These are phyloP conservation scores for Carcinoscorpius rotundicauda DNA, from an alignment of 1,140 invertebrate species.

Conservation along the genomic window DNA sequence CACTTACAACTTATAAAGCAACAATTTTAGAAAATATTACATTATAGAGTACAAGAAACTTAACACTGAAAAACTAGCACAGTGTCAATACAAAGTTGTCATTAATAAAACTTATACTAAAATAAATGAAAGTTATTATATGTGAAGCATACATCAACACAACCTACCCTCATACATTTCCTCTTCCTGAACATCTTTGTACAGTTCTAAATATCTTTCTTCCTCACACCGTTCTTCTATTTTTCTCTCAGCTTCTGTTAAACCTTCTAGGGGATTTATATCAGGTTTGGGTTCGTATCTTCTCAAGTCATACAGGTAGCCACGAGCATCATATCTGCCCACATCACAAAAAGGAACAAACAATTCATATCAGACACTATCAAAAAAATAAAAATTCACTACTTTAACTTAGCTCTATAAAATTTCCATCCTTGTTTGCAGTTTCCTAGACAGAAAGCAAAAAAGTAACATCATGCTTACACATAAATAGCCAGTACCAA, in stretches of 20 bases:
- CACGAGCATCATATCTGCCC: conserved; percentile 84
- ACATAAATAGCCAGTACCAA: no score
- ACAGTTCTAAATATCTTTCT: conserved; percentile 74
- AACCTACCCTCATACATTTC: conserved; percentile 55
- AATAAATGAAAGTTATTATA: conserved; percentile 2
- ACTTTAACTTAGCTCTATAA: no score
- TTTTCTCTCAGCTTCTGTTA: conserved; percentile 63
- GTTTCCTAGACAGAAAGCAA: no score
- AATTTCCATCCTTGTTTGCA: no score
- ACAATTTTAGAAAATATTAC: no score
- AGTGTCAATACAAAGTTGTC: background rate
- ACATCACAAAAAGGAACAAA: background rate
- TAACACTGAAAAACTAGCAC: background rate
- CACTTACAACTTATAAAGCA: no score
- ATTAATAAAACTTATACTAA: conserved; percentile 34
- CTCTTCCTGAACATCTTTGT: conserved; percentile 73
- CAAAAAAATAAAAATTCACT: background rate
- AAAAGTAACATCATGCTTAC: no score
- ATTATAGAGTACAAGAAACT: no score
- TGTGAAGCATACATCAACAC: no score
- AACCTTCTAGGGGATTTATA: conserved; percentile 35
- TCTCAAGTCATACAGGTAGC: conserved; percentile 64
- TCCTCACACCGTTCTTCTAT: conserved; percentile 78
- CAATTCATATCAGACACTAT: background rate
- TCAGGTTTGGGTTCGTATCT: conserved; percentile 46